Base-by-base conservation (phyloP, 2,797 vertebrate genomes). In the Lacerta agilis region DNA sequence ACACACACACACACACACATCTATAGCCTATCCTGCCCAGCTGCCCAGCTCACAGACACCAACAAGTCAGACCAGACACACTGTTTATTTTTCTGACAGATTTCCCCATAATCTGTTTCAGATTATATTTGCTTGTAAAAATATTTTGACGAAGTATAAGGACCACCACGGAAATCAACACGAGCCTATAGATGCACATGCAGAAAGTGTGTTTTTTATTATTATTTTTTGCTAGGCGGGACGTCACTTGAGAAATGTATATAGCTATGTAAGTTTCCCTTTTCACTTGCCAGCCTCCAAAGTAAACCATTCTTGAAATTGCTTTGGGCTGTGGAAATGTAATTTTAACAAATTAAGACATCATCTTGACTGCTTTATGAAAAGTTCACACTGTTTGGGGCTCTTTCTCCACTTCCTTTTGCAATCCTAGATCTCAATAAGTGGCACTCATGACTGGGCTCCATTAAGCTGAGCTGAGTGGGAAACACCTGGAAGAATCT, bases 41-140 rank as follows among this genome's bases (percentile, higher is more conserved):
- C 55, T 86, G n/a, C 7, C 84, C 66, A 43, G 69, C 76, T 92
- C 92, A 94, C 77, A 79, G 84, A 89, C 64, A 83, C 82, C 83
- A 43, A 86, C 75, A 58, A 87, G 6, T 84, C 64, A 91, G 84
- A 83, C 79, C 83, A 91, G 84, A 83, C 55, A 80, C 7, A 38
- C n/a, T 82, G 76, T 93, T 88, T 95, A 86, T 66, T 94, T 96
- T 94, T 89, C 84, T 89, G 84, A 86, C 89, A 89, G 80, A 93
- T 90, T 92, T 83, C 75, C 5, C 25, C 89, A 71, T 92, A 93
- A 91, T 94, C 64, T 87, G 83, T 93, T 90, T 94, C 85, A 80
- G 87, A 88, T 86, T 94, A 82, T 84, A 85, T 94, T 92, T 92
- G 38, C 38, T 90, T 93, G 66, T 77, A 90, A 88, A 96, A 94